A percentile compares a stretch with the other conserved stretches of the same genome.
Evolutionary conservation across 2,888 invertebrate species (phyloP).

Genomic region (Acanthopleura granulata): DNA sequence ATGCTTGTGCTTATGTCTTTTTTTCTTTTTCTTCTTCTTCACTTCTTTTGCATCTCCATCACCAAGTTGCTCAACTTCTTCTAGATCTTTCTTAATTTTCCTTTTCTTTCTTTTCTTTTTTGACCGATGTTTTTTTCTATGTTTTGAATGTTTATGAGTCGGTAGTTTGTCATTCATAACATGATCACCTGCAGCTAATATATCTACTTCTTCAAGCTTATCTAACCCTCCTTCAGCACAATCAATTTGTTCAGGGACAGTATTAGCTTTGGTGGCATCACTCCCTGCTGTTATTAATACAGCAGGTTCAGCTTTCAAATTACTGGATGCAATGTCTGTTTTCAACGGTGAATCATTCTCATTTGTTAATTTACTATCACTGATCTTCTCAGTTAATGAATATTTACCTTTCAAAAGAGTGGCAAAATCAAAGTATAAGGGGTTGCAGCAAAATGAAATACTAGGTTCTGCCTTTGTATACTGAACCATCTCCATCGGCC

Average conservation of each 20-base stretch:
- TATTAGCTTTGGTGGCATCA: constrained; percentile 19
- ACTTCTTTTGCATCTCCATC: constrained; percentile 36
- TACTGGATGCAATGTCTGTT: too few relatives aligned
- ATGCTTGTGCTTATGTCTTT: constrained; percentile 26
- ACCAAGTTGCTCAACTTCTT: constrained; percentile 26
- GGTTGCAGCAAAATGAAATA: constrained; percentile 65
- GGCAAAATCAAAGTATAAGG: constrained; percentile 61
- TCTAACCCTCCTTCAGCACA: constrained; percentile 18
- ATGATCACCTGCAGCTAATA: neutral
- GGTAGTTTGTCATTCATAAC: neutral
- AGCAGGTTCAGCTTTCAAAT: too few relatives aligned
- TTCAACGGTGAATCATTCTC: too few relatives aligned
- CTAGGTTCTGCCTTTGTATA: constrained; percentile 55
- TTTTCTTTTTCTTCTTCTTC: constrained; percentile 31
- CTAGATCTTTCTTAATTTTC: constrained; percentile 4
- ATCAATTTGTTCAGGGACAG: constrained; percentile 30
- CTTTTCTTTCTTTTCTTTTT: constrained; percentile 31
- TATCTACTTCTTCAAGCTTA: constrained; percentile 24
- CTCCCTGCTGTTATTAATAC: too few relatives aligned
- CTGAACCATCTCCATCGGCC: constrained; percentile 66
- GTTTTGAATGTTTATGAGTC: constrained; percentile 20
- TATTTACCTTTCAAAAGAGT: constrained; percentile 18
- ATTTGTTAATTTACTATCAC: neutral
- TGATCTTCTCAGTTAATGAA: neutral
- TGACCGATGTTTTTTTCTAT: constrained; percentile 28